Base-by-base conservation (phyloP, 2,113 vertebrate species). In the Papio anubis region DNA sequence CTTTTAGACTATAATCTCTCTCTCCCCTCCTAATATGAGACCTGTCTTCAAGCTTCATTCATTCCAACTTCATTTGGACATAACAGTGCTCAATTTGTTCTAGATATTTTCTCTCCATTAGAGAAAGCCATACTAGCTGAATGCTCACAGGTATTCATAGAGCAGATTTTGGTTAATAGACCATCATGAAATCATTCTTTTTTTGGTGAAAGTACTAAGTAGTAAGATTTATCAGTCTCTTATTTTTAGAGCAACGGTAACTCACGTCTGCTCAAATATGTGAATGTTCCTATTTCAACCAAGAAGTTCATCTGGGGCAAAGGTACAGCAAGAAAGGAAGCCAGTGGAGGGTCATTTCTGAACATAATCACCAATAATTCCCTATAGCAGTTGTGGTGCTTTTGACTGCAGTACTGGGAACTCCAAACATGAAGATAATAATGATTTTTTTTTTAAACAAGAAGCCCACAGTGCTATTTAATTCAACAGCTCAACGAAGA, bases 161-260 rank as follows among this genome's bases (percentile, higher is more conserved):
- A 68, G n/a, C 35, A 70, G 70, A 50, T 81, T 76, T 83, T 75
- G 85, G 30, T 86, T 80, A 82, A 85, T 5, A 86, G 82, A 35
- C 11, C 40, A 50, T 86, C 4, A 21, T 35, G 40, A 52, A 59
- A 27, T 90, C 18, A 59, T 89, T 81, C 50, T 82, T 81, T n/a
- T n/a, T 93, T 73, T 35, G 32, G 17, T 21, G 20, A 84, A 83
- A 70, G 43, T 66, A 64, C 18, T 88, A 20, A 48, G 38, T 57
- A 64, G 14, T 88, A 20, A 94, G 73, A 59, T 89, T 95, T 45
- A 83, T 68, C 18, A 55, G n/a, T 38, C 3, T 89, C 13, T 94
- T 93, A 32, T 40, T 50, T 95, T 87, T 87, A 91, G 72, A 94
- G 61, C 32, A 85, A 40, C 21, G 20, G 94, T 91, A 82, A 72